These are phyloP conservation scores for Petrolisthes manimaculis DNA, from an alignment of 2,888 invertebrate species.

Conservation along the genomic window DNA sequence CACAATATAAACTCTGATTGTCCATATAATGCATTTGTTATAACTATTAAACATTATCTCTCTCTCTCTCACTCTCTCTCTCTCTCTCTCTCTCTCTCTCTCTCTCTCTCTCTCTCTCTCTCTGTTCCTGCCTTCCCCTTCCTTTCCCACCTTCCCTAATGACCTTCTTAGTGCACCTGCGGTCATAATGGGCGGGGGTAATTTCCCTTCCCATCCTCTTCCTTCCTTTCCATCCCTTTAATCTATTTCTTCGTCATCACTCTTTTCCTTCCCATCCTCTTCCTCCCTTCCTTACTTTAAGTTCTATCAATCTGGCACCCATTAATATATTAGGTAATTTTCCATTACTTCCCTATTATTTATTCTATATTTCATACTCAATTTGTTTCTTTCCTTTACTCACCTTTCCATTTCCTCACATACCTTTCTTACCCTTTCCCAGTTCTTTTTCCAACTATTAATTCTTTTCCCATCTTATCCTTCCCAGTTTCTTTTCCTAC, in stretches of 20 bases:
- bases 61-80: constrained; percentile 10
- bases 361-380: neutral
- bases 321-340: too few relatives aligned
- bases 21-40: too few relatives aligned
- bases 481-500: neutral
- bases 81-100: constrained; percentile 25
- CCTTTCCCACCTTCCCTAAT: neutral
- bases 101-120: constrained; percentile 28
- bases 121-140: constrained; percentile 8
- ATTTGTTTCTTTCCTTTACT: neutral
- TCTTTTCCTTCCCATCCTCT: neutral
- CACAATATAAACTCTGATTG: too few relatives aligned
- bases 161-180: neutral
- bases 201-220: neutral
- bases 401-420: neutral
- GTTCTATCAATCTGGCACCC: too few relatives aligned
- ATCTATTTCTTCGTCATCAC: too few relatives aligned
- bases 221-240: neutral
- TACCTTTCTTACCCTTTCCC: neutral
- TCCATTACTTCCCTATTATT: neutral
- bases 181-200: constrained; percentile 3
- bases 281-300: neutral
- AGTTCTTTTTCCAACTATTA: neutral
- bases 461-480: neutral
- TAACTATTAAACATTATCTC: neutral